Percentiles rank a stretch among this genome's conserved stretches.
Evolutionary conservation across 2,113 vertebrate genomes (phyloP).

Genomic region (Triplophysa siluroides): DNA sequence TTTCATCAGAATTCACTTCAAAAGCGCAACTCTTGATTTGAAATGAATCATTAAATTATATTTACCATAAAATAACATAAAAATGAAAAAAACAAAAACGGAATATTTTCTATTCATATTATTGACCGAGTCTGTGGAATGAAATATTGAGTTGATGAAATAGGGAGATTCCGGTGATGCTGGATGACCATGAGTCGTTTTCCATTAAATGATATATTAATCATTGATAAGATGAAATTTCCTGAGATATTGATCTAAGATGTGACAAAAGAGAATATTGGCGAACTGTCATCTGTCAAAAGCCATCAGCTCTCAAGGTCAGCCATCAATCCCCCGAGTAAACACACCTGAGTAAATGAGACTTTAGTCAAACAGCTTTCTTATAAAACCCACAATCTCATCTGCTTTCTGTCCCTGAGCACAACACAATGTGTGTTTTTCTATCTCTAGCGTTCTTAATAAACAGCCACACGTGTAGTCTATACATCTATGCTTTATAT

Average conservation of each 20-base stretch:
- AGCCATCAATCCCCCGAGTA: conserved; percentile 40
- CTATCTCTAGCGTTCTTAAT: too few relatives aligned
- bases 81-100: not conserved
- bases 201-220: conserved; percentile 33
- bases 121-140: conserved; percentile 2
- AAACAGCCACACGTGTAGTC: too few relatives aligned
- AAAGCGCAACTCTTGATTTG: not conserved
- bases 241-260: conserved; percentile 16
- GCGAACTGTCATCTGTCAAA: conserved; percentile 52
- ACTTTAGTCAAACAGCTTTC: conserved; percentile 16
- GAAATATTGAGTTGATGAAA: conserved; percentile 30
- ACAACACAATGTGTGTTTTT: conserved; percentile 20
- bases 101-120: not conserved
- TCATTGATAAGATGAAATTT: conserved; percentile 45
- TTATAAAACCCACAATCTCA: conserved; percentile 36
- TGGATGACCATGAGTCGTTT: not conserved
- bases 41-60: not conserved
- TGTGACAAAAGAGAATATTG: conserved; percentile 46
- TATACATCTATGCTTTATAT: not conserved
- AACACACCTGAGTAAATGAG: conserved; percentile 14
- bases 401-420: conserved; percentile 16
- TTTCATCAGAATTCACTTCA: not conserved
- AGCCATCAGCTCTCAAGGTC: conserved; percentile 40
- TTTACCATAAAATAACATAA: not conserved
- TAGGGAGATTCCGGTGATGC: not conserved